Evolutionary conservation across 2,113 vertebrate species (phyloP).

Genomic region (Tychaedon coryphoeus): DNA sequence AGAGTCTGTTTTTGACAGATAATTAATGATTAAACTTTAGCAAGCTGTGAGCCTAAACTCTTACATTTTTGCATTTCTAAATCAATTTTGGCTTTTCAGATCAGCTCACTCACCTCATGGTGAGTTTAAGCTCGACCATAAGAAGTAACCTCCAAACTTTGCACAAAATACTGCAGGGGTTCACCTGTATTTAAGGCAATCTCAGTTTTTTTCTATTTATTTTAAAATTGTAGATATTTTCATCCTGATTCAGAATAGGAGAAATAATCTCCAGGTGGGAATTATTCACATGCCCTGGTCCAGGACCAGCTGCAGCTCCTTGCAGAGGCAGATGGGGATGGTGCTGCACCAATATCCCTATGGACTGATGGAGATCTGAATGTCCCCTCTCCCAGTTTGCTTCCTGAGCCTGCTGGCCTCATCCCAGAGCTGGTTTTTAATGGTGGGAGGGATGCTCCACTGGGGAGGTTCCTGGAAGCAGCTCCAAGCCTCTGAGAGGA

Average conservation of each 20-base stretch:
- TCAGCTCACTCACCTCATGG: not conserved
- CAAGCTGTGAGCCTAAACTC: not conserved
- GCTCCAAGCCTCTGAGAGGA: not conserved
- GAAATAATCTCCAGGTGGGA: not conserved
- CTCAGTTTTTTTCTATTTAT: not conserved
- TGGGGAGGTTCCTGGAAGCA: not conserved
- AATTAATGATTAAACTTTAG: not conserved
- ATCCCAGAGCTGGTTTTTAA: not conserved
- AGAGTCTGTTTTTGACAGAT: not conserved
- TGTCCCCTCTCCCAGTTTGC: not conserved
- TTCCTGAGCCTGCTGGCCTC: not conserved
- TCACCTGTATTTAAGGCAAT: not conserved
- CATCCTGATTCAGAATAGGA: not conserved
- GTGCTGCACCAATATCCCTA: not conserved
- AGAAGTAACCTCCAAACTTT: not conserved
- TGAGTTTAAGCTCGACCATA: not conserved
- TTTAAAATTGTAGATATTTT: not conserved
- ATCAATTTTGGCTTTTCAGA: not conserved
- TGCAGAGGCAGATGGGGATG: accelerated
- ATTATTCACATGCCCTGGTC: not conserved
- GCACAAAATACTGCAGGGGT: not conserved
- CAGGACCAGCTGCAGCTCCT: not conserved
- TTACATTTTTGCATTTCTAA: not conserved
- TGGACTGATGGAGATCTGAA: accelerated
- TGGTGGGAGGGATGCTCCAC: accelerated